phyloP scores from a whole-genome alignment of 2,888 invertebrate genomes.

The Thecophora atra region DNA sequence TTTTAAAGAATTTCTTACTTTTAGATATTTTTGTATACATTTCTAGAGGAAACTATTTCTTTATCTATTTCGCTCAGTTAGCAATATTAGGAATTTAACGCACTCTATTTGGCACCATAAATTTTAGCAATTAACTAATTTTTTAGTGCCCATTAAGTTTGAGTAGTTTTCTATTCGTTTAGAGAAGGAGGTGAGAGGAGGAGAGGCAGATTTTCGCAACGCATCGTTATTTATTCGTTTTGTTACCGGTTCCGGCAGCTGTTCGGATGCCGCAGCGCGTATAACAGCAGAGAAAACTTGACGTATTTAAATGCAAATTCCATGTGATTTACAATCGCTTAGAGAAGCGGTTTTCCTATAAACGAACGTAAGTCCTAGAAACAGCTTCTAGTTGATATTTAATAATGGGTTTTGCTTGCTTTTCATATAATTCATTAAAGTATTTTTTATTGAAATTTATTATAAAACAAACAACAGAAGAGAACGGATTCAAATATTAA shows the following conservation, averaged over 20 bases:
- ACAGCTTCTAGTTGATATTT: neutral
- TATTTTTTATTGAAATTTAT: no score
- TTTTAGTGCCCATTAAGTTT: constrained; percentile 17
- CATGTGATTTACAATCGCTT: constrained; percentile 17
- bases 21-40: neutral
- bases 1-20: neutral
- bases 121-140: constrained; percentile 17
- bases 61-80: neutral
- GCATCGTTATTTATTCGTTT: constrained; percentile 11
- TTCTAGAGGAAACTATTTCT: neutral
- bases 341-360: no score
- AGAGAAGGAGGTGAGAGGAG: neutral
- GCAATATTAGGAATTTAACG: constrained; percentile 1
- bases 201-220: neutral
- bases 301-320: constrained; percentile 32
- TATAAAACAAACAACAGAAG: no score
- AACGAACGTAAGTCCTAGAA: neutral
- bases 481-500: no score
- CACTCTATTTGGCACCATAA: constrained; percentile 6
- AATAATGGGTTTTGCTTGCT: neutral
- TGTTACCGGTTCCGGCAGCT: constrained; percentile 21
- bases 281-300: neutral
- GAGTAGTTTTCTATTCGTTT: constrained; percentile 3
- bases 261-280: neutral
- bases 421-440: neutral